A percentile compares a stretch with the other conserved stretches of the same genome.
These are phyloP conservation scores for Melitaea athalia DNA, from an alignment of 2,888 invertebrate species.

Conservation along the genomic window DNA sequence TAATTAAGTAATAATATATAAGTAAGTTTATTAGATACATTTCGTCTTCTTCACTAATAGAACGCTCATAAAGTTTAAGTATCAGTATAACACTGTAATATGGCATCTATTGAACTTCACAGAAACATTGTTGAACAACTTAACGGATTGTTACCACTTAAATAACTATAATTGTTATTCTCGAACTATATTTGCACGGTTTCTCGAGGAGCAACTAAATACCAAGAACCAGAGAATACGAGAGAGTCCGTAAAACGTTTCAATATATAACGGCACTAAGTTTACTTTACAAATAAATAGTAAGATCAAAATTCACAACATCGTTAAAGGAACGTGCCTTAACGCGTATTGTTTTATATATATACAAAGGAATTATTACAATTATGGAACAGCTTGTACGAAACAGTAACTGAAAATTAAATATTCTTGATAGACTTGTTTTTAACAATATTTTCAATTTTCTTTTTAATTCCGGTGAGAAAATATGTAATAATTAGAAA, in stretches of 20 bases:
- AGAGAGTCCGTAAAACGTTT: conserved; percentile 15
- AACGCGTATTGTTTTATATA: conserved; percentile 22
- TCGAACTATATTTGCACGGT: neutral
- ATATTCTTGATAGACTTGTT: neutral
- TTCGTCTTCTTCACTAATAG: neutral
- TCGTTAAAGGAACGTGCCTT: conserved; percentile 25
- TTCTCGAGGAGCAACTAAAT: conserved; percentile 1
- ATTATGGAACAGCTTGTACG: neutral
- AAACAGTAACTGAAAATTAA: neutral
- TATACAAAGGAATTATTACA: conserved; percentile 8
- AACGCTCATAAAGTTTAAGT: neutral
- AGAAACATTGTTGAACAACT: neutral
- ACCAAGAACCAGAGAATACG: conserved; percentile 6
- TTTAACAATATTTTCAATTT: neutral
- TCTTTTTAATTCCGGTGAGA: too few species aligned
- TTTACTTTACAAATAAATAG: conserved; percentile 31
- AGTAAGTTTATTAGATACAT: neutral
- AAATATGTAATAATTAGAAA: too few species aligned
- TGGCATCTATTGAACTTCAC: neutral
- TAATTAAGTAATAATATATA: too few species aligned
- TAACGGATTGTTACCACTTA: neutral
- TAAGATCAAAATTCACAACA: conserved; percentile 27
- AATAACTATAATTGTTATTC: neutral
- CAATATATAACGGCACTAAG: conserved; percentile 21
- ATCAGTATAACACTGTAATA: neutral